These are phyloP conservation scores for Ploceus nigricollis DNA, from an alignment of 2,113 vertebrate species.

Conservation along the genomic window DNA sequence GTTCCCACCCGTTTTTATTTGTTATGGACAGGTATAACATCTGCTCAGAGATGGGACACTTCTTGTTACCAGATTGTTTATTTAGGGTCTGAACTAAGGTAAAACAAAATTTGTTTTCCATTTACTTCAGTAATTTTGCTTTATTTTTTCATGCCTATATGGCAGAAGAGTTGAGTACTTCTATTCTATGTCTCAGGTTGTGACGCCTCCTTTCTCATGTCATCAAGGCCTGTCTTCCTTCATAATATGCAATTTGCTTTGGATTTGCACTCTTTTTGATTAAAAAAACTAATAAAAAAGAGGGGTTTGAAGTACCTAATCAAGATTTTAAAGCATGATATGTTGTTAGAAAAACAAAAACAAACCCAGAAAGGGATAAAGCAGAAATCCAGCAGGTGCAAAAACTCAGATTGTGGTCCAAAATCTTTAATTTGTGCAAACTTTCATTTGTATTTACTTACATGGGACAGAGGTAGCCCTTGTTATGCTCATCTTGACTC, in stretches of 20 bases:
- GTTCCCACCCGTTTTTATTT: rapidly evolving
- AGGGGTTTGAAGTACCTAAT: not conserved
- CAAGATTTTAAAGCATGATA: not conserved
- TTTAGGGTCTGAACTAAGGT: not conserved
- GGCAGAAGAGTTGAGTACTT: not conserved
- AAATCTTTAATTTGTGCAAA: not conserved
- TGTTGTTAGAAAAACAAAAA: not conserved
- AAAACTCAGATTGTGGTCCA: not conserved
- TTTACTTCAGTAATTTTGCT: not conserved
- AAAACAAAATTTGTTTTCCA: not conserved
- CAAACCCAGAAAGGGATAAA: not conserved
- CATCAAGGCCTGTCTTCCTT: not conserved
- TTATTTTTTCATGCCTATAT: not conserved
- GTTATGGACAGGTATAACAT: not conserved
- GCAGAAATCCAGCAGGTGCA: not conserved
- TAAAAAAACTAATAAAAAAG: not conserved
- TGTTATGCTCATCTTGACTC: not conserved
- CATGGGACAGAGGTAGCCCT: rapidly evolving
- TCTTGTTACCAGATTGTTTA: not conserved
- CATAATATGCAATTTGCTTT: not conserved
- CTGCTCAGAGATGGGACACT: not conserved
- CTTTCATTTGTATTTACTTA: not conserved
- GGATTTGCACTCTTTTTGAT: not conserved
- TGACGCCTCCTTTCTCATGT: not conserved
- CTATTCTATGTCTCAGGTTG: not conserved